A percentile compares a stretch with the other conserved stretches of the same genome.
Conservation (phyloP, 2,113 vertebrate genomes). For the Oncorhynchus masou region DNA sequence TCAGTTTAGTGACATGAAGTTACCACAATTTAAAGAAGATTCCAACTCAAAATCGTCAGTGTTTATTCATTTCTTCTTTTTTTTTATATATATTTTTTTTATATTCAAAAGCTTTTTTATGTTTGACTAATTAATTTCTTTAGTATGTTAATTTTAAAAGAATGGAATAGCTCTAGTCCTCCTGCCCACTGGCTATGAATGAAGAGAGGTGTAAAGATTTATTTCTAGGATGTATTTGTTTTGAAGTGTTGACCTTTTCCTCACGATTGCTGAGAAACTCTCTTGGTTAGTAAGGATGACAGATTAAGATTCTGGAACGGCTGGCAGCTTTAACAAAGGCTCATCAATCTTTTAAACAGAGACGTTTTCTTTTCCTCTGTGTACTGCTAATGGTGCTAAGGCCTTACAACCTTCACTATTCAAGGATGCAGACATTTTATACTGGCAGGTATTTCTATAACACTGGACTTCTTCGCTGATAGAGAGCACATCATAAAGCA, state of each 20-base stretch:
- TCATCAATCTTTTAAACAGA: slow-evolving; percentile 58
- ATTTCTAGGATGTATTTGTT: slow-evolving; percentile 35
- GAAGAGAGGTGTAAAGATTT: slow-evolving; percentile 22
- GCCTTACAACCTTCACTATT: slow-evolving; percentile 27
- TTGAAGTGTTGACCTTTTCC: slow-evolving; percentile 43
- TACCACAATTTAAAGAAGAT: no score
- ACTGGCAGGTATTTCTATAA: slow-evolving; percentile 27
- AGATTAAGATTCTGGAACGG: slow-evolving; percentile 46
- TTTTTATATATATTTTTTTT: no score
- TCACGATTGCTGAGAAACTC: slow-evolving; percentile 20
- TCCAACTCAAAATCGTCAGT: no score
- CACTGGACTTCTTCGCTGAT: slow-evolving; percentile 7
- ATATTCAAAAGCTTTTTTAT: no score
- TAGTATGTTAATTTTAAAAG: neutral
- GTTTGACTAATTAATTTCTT: neutral
- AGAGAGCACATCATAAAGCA: neutral
- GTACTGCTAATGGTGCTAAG: slow-evolving; percentile 27
- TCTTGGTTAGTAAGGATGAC: slow-evolving; percentile 53
- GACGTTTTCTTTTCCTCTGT: slow-evolving; percentile 15
- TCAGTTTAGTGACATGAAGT: no score
- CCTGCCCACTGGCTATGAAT: slow-evolving; percentile 25
- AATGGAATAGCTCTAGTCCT: slow-evolving; percentile 1
- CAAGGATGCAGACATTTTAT: slow-evolving; percentile 43
- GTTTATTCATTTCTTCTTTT: no score
- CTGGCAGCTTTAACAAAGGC: slow-evolving; percentile 53